Base-by-base conservation (phyloP, 1,140 invertebrate species). In the Dufourea novaeangliae region DNA sequence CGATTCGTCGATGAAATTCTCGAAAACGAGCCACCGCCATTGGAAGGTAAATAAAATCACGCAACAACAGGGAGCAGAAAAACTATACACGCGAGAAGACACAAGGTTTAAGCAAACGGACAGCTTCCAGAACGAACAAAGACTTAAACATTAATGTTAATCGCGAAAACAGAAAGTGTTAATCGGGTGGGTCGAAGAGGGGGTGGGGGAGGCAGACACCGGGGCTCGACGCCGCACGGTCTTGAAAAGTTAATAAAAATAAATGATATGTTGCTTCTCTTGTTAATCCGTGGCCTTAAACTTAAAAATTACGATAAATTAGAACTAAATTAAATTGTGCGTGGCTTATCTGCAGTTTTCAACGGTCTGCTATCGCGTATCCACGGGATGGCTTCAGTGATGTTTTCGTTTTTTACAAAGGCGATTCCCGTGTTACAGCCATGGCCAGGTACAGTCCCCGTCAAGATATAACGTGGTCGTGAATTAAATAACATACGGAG, bases 211-310 rank as follows among this genome's bases (percentile, higher is more conserved):
- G 34, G 22, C 44, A 68, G 59, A 68, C 32, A 39, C 62, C 52
- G 56, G 25, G 32, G 70, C 39, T 32, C 50, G 11, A 56, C 22
- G 50, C 39, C 83, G 37, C 78, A 61, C 80, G 75, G 70, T 79
- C 78, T 85, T 69, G 50, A 57, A 74, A 91, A 91, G 88, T 89
- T 86, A 91, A 91, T 90, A 89, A 90, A 90, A 91, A 90, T 89
- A 92, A 92, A 90, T 92, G 91, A 92, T 92, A 92, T 92, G 91
- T 92, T 89, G 90, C 87, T 91, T 91, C 88, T 91, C 91, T 90
- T 91, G 91, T 91, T 91, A 90, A 90, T 89, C 86, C 82, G 80
- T 89, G 84, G 83, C 83, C 54, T 87, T 89, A 85, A 14, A 71
- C 69, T 64, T 74, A 76, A 80, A 83, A 80, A 50, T 68, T 80